A percentile compares a stretch with the other conserved stretches of the same genome.
phyloP scores from a whole-genome alignment of 1,140 invertebrate species.

The Zaprionus ghesquierei region DNA sequence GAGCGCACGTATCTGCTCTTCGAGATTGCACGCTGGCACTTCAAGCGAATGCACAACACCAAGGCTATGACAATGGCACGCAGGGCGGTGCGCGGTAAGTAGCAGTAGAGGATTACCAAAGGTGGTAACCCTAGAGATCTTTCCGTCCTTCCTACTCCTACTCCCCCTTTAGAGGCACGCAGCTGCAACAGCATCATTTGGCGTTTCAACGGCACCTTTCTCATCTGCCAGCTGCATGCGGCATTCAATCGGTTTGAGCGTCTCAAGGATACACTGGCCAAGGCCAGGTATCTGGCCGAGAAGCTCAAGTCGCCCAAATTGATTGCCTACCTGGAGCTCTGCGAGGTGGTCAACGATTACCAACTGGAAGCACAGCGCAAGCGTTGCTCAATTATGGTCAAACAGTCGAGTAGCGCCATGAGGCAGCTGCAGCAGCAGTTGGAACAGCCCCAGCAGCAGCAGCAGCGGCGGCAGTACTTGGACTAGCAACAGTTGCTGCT shows the following conservation, averaged over 20 bases:
- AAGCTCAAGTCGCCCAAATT: conserved; percentile 22
- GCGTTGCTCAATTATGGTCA: neutral
- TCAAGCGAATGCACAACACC: conserved; percentile 38
- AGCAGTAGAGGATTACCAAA: neutral
- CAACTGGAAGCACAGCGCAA: conserved; percentile 19
- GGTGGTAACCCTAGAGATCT: neutral
- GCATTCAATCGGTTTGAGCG: conserved; percentile 37
- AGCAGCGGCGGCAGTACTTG: neutral
- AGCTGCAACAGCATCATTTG: conserved; percentile 46
- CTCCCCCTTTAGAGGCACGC: conserved; percentile 32
- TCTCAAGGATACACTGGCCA: conserved; percentile 34
- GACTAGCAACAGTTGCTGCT: neutral
- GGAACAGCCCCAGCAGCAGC: neutral
- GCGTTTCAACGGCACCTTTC: conserved; percentile 53
- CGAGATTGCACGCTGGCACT: conserved; percentile 51
- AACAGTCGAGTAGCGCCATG: neutral
- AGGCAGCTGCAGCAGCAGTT: neutral
- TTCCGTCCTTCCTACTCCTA: neutral
- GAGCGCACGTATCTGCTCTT: conserved; percentile 48
- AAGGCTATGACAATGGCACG: conserved; percentile 36
- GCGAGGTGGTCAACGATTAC: conserved; percentile 41
- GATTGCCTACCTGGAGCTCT: conserved; percentile 47
- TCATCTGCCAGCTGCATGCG: conserved; percentile 58
- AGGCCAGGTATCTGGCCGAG: conserved; percentile 35
- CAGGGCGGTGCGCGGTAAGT: conserved; percentile 36